Evolutionary conservation across 2,113 vertebrate genomes (phyloP), one percentile per base, ranked within the genome.

Genomic region (Acrocephalus kingi): DNA sequence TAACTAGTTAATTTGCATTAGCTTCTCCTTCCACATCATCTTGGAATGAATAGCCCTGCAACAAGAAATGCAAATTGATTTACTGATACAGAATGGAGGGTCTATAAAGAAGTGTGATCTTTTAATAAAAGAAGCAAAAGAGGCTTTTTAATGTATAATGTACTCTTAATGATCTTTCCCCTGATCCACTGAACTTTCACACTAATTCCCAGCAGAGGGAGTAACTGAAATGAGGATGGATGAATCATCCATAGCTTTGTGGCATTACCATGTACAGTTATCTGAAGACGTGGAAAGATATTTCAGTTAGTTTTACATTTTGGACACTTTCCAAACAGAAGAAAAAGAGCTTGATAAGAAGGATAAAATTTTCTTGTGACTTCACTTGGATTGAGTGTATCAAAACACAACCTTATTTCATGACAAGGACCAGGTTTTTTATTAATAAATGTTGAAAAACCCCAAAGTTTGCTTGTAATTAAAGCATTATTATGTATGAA

Each of bases 141-240:
- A 71, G 3, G 0, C 1, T 54, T 89, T 89, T 62, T 11, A 69
- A 87, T 16, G 3, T 41, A 30, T 56, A 23, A 56, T 55, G 33
- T 25, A 16, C 39, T 87, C 56, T 74, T 67, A 64, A n/a, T 39
- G 43, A 45, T 84, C 43, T 75, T 71, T 58, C 43, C 33, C 85
- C 48, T 77, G 59, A 84, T 59, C 35, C 41, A 30, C 64, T 81
- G 90, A 93, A 78, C 41, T 28, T 90, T 89, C 56, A 31, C 0
- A 2, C 37, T 75, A 13, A 72, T 93, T 92, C 90, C 96, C 94
- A 96, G 96, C 61, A 96, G 96, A 96, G 88, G 93, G 83, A 95
- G 83, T 58, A 31, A 52, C 56, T 68, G 83, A 94, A 95, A 78
- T 45, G 69, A 84, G 93, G 64, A 73, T 84, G 75, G 90, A 71